phyloP scores from a whole-genome alignment of 2,113 vertebrate genomes.

The Lophotis ruficrista region DNA sequence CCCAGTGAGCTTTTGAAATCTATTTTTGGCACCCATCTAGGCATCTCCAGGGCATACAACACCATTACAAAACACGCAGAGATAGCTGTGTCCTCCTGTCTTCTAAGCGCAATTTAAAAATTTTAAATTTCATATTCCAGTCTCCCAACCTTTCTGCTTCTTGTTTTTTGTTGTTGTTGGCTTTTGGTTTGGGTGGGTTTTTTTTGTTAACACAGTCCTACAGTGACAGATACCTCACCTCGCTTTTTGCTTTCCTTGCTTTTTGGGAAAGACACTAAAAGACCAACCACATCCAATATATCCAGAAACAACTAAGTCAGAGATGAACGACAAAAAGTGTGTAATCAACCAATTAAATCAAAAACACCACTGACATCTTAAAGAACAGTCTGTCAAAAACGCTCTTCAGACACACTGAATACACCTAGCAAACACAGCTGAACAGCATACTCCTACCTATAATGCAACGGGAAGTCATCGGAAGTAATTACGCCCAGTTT shows the following conservation, averaged over 20 bases:
- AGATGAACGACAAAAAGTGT: background rate
- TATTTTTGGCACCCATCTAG: background rate
- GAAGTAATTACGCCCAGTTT: constrained; percentile 90
- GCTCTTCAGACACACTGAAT: background rate
- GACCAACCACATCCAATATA: background rate
- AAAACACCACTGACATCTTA: background rate
- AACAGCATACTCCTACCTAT: constrained; percentile 77
- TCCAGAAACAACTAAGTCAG: background rate
- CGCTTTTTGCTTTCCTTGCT: background rate
- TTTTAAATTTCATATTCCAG: background rate
- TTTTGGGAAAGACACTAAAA: background rate
- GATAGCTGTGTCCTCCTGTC: no score
- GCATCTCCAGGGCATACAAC: background rate
- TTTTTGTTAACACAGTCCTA: background rate
- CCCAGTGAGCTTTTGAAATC: background rate
- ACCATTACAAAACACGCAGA: background rate
- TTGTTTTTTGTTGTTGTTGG: no score
- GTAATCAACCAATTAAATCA: background rate
- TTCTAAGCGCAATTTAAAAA: background rate
- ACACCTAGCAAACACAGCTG: background rate
- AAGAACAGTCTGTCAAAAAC: background rate
- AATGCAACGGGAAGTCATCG: constrained; percentile 91
- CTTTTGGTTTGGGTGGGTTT: background rate
- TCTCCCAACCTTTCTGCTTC: background rate
- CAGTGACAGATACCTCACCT: background rate